These are phyloP conservation scores for Sturnira hondurensis DNA, from an alignment of 2,113 vertebrate species.

Conservation along the genomic window DNA sequence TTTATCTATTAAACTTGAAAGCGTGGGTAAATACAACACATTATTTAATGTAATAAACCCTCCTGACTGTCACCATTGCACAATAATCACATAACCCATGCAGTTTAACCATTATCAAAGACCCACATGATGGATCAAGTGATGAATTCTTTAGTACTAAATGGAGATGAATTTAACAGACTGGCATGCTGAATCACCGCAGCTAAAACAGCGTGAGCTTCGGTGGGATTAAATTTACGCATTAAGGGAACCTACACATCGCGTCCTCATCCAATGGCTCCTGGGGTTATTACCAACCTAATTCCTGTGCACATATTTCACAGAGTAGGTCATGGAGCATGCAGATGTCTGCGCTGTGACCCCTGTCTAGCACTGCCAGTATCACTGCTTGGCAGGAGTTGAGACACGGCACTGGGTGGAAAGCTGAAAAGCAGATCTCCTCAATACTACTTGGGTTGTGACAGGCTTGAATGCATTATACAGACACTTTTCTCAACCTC, in stretches of 20 bases:
- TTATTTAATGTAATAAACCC: neutral
- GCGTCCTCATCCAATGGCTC: neutral
- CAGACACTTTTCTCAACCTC: neutral
- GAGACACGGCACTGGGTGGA: neutral
- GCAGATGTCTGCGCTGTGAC: neutral
- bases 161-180: constrained; percentile 26
- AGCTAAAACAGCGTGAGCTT: neutral
- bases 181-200: neutral
- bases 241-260: neutral
- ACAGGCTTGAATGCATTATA: neutral
- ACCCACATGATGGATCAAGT: neutral
- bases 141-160: neutral
- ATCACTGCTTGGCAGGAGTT: neutral
- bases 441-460: neutral
- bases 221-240: neutral
- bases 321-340: neutral
- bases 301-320: constrained; percentile 19
- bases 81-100: neutral
- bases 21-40: neutral
- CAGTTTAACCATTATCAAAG: constrained; percentile 38
- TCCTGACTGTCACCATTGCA: neutral
- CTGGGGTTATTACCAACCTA: constrained; percentile 12
- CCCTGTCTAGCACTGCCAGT: neutral
- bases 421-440: constrained; percentile 42
- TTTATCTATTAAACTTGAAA: constrained; percentile 43